Evolutionary conservation across 2,888 invertebrate genomes (phyloP), one percentile per base, ranked within the genome.

Genomic region (Tuta absoluta): DNA sequence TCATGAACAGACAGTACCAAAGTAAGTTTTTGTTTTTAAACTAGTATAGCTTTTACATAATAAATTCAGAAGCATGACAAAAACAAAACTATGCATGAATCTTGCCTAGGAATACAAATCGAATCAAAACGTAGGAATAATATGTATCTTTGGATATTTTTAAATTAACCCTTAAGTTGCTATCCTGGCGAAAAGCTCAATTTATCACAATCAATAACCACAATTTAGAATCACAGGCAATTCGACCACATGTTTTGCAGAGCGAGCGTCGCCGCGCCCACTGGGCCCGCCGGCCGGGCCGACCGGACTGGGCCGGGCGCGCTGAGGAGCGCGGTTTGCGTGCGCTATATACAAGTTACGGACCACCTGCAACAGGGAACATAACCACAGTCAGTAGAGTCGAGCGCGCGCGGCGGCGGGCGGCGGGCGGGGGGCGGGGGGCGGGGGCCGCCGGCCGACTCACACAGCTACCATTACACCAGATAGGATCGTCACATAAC

Each of bases 351-450:
- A 59, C 21, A 4, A 38, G 17, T 21, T 59, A 59, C 23, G 19
- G 57, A 28, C 38, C 57, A 57, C 57, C 58, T 59, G 58, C 58
- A 59, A 57, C 41, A 41, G 37, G 21, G 21, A 38, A 59, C 58
- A 41, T 23, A 56, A 12, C n/a, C 37, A 59, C 38, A 10, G 58
- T 59, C 38, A 33, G 33, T 41, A 17, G 21, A 28, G 7, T 28
- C 33, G 33, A 8, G 37, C 8, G 23, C 2, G 21, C 49, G 17
- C 19, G 49, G 21, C 8, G 49, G 3, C 10, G 49, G 11, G 19
- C 1, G 19, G 7, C 7, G 19, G 8, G 8, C 21, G 1, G 19
- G 19, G 49, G 3, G n/a, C n/a, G n/a, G n/a, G n/a, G n/a, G n/a
- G n/a, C n/a, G n/a, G n/a, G n/a, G n/a, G n/a, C n/a, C n/a, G n/a